Evolutionary conservation across 1,140 invertebrate species (phyloP).

Genomic region (Luehdorfia chinensis): DNA sequence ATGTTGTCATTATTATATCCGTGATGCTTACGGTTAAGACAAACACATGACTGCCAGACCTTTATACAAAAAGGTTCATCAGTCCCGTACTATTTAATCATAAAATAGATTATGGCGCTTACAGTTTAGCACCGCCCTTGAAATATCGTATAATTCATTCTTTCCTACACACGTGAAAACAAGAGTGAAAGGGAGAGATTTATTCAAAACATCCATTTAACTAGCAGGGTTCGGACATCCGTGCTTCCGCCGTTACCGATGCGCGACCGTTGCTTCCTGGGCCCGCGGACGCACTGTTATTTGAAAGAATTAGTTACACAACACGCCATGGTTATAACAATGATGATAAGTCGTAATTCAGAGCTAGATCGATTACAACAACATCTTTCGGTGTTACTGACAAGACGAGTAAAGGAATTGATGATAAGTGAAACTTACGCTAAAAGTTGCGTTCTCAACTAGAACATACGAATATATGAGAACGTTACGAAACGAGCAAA

Average conservation of each 20-base stretch:
- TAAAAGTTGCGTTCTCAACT: no score
- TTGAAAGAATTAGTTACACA: slow-evolving; percentile 14
- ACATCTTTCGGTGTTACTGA: no score
- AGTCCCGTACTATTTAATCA: slow-evolving; percentile 5
- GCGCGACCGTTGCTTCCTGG: slow-evolving; percentile 61
- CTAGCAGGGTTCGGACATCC: slow-evolving; percentile 51
- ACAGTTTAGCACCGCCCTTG: no score
- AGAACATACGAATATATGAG: no score
- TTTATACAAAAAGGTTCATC: slow-evolving; percentile 14
- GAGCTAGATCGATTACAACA: no score
- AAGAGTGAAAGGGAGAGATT: slow-evolving; percentile 19
- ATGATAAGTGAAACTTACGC: no score
- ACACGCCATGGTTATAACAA: not conserved
- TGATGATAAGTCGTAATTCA: no score
- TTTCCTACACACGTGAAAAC: slow-evolving; percentile 13
- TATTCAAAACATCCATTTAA: slow-evolving; percentile 30
- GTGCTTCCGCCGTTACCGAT: slow-evolving; percentile 48
- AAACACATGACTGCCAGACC: no score
- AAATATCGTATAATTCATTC: not conserved
- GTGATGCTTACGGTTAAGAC: no score
- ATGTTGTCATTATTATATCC: no score
- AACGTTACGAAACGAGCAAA: no score
- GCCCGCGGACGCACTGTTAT: slow-evolving; percentile 24
- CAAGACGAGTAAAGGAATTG: no score
- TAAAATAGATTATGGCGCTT: slow-evolving; percentile 13